Evolutionary conservation across 2,888 invertebrate genomes (phyloP).

Genomic region (Crossocerus cetratus): DNA sequence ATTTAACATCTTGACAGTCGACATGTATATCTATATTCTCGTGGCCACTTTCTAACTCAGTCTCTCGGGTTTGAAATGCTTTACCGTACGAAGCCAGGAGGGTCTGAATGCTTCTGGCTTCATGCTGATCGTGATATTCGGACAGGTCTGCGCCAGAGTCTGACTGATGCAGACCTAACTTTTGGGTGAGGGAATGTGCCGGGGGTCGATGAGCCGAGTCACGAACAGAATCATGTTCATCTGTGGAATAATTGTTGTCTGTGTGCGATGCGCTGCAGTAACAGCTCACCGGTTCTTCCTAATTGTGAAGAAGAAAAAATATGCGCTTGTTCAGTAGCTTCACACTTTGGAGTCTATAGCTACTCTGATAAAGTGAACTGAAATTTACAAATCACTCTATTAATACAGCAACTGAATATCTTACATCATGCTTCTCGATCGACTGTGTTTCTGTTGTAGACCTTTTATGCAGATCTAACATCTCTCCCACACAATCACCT

Average conservation of each 20-base stretch:
- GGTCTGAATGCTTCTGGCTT: conserved; percentile 77
- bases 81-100: conserved; percentile 67
- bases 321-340: conserved; percentile 21
- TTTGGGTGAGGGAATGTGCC: conserved; percentile 65
- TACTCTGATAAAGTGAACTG: background rate
- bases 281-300: conserved; percentile 80
- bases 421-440: conserved; percentile 71
- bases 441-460: conserved; percentile 66
- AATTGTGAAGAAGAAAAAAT: conserved; percentile 34
- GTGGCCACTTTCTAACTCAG: conserved; percentile 44
- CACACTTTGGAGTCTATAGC: conserved; percentile 8
- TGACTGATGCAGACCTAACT: conserved; percentile 81
- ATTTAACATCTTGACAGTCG: conserved; percentile 29
- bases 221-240: conserved; percentile 83
- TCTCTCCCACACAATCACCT: conserved; percentile 68
- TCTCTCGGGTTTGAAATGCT: conserved; percentile 57
- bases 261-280: conserved; percentile 88
- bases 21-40: conserved; percentile 38
- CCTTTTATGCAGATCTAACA: conserved; percentile 67
- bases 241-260: conserved; percentile 85
- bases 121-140: conserved; percentile 78
- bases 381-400: conserved; percentile 19
- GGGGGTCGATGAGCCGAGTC: conserved; percentile 76
- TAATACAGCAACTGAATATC: conserved; percentile 28
- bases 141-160: conserved; percentile 87